These are phyloP conservation scores for Melipona beecheii DNA, from an alignment of 2,888 invertebrate species.

Conservation along the genomic window DNA sequence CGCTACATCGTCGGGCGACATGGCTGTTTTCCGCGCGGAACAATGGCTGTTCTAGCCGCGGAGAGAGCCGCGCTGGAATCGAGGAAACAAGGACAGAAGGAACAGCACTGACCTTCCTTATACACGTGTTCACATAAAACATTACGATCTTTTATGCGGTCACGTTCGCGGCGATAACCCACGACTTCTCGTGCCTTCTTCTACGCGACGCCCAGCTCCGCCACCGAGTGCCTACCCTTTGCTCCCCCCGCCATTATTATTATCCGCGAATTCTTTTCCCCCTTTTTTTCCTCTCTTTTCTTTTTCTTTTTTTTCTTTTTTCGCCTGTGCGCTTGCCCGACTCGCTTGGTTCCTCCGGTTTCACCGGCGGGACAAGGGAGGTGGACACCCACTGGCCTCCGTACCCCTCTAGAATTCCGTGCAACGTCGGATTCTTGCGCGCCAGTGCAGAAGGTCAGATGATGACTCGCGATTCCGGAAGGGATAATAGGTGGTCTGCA, in stretches of 20 bases:
- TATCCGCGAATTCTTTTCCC: constrained; percentile 13
- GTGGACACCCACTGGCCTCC: constrained; percentile 41
- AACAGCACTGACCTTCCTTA: constrained; percentile 81
- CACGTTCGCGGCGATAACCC: constrained; percentile 75
- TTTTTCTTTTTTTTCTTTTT: not conserved
- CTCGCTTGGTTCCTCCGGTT: constrained; percentile 48
- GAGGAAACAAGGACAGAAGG: constrained; percentile 74
- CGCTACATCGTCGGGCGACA: constrained; percentile 53
- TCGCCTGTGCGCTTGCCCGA: not conserved
- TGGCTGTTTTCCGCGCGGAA: constrained; percentile 27
- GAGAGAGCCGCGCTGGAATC: constrained; percentile 40
- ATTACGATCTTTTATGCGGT: constrained; percentile 76
- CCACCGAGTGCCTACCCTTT: not conserved
- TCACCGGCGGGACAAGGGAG: constrained; percentile 48
- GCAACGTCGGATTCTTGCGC: constrained; percentile 60
- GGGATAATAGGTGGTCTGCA: constrained; percentile 73
- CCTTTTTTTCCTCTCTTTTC: no score
- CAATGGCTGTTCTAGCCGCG: constrained; percentile 43
- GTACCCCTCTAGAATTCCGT: constrained; percentile 50
- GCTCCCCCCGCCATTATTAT: constrained; percentile 39
- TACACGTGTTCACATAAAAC: constrained; percentile 81
- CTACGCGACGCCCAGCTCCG: constrained; percentile 42
- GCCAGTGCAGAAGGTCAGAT: constrained; percentile 63
- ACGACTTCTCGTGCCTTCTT: constrained; percentile 67
- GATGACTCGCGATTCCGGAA: constrained; percentile 69